A percentile compares a stretch with the other conserved stretches of the same genome.
Conservation (phyloP, 2,113 vertebrate species). For the Atherinomorus stipes region DNA sequence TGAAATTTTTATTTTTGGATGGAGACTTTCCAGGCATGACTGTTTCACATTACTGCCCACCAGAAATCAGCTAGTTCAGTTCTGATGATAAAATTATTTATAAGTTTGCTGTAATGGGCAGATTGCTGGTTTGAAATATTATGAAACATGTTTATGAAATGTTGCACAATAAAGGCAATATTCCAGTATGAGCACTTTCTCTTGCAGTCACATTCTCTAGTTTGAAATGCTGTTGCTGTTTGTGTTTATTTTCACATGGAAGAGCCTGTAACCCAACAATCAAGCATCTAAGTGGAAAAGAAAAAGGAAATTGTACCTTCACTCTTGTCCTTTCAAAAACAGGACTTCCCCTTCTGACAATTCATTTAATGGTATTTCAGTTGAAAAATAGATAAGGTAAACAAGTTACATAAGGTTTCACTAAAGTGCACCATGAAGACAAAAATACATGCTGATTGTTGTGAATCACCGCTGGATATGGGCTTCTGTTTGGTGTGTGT, state of each 20-base stretch:
- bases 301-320: not conserved
- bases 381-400: not conserved
- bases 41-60: slow-evolving; percentile 53
- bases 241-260: slow-evolving; percentile 15
- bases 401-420: slow-evolving; percentile 7
- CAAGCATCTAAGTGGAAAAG: slow-evolving; percentile 4
- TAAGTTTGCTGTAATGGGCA: slow-evolving; percentile 11
- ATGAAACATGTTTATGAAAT: not conserved
- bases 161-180: slow-evolving; percentile 17
- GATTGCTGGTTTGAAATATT: slow-evolving; percentile 41
- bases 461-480: slow-evolving; percentile 16
- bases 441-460: slow-evolving; percentile 10
- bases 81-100: slow-evolving; percentile 36
- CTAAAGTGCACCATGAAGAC: not conserved
- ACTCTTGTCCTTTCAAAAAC: slow-evolving; percentile 14
- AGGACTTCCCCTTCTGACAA: not conserved
- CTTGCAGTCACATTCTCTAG: slow-evolving; percentile 1
- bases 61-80: slow-evolving; percentile 23
- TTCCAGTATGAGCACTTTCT: slow-evolving; percentile 13
- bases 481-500: not conserved
- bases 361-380: not conserved
- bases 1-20: not conserved
- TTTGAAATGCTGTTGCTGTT: slow-evolving; percentile 1
- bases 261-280: slow-evolving; percentile 42
- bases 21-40: slow-evolving; percentile 47